Conservation (phyloP, 2,888 invertebrate species). For the Chaetogeoica ovagalla region DNA sequence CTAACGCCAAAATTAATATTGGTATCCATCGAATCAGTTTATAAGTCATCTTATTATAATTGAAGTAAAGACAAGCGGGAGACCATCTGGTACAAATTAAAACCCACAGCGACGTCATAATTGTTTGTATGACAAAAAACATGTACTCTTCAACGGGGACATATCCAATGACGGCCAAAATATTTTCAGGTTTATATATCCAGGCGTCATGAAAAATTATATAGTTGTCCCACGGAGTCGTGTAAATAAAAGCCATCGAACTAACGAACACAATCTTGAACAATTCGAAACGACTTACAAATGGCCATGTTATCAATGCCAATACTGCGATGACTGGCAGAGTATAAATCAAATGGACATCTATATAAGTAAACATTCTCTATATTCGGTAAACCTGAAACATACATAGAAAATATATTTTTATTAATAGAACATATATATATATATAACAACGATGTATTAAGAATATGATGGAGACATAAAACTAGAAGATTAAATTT, state of each 20-base stretch:
- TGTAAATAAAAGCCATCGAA: constrained; percentile 38
- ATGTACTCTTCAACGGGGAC: constrained; percentile 45
- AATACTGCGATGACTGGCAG: constrained; percentile 6
- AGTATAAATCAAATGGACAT: constrained; percentile 32
- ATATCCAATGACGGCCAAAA: constrained; percentile 27
- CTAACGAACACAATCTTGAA: constrained; percentile 37
- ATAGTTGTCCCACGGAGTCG: constrained; percentile 42
- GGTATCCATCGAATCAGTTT: constrained; percentile 41
- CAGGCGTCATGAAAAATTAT: constrained; percentile 40
- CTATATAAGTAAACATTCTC: constrained; percentile 37
- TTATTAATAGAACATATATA: too few relatives aligned
- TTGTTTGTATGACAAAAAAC: constrained; percentile 40
- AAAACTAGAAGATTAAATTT: too few relatives aligned
- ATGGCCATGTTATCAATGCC: constrained; percentile 33
- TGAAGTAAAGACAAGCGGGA: constrained; percentile 29
- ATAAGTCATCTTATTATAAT: constrained; percentile 13
- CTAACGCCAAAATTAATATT: neutral
- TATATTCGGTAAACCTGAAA: constrained; percentile 9
- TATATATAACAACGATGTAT: too few relatives aligned
- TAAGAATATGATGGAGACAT: too few relatives aligned
- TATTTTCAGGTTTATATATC: constrained; percentile 25
- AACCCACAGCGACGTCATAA: constrained; percentile 39
- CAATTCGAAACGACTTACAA: constrained; percentile 29
- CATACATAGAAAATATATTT: neutral
- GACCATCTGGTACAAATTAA: constrained; percentile 30